These are phyloP conservation scores for Trigoniulus corallinus DNA, from an alignment of 1,140 invertebrate species.

Conservation along the genomic window DNA sequence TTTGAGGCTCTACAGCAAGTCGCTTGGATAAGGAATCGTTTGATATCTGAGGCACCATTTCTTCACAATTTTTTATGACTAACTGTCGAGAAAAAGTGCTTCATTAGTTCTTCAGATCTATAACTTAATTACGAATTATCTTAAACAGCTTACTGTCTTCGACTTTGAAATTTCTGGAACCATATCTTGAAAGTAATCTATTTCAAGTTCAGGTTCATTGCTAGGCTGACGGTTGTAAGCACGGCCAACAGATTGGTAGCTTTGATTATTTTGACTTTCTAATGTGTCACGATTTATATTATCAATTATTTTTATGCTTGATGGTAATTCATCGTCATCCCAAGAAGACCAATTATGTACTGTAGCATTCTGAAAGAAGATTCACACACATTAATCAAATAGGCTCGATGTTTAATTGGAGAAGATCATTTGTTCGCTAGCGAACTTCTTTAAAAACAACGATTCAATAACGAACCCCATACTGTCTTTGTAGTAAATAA, in stretches of 20 bases:
- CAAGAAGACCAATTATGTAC: background rate
- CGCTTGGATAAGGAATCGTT: background rate
- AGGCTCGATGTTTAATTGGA: too few species aligned
- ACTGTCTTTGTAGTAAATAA: too few species aligned
- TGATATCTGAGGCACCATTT: background rate
- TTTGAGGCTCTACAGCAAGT: background rate
- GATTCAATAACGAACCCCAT: too few species aligned
- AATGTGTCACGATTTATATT: background rate
- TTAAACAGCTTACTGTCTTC: background rate
- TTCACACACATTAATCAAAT: too few species aligned
- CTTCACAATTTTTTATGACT: too few species aligned
- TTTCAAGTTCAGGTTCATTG: background rate
- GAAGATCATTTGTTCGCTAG: too few species aligned
- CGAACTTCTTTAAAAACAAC: too few species aligned
- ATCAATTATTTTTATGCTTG: background rate
- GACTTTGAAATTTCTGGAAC: background rate
- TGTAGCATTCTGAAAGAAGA: background rate
- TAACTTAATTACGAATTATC: background rate
- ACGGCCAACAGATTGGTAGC: background rate
- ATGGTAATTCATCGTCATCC: background rate
- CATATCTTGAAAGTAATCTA: conserved; percentile 2
- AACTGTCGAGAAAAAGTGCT: background rate
- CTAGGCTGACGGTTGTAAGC: background rate
- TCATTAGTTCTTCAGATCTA: background rate
- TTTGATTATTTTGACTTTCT: background rate